Conservation (phyloP, 2,888 invertebrate species). For the Flabesymbios commensalis region DNA sequence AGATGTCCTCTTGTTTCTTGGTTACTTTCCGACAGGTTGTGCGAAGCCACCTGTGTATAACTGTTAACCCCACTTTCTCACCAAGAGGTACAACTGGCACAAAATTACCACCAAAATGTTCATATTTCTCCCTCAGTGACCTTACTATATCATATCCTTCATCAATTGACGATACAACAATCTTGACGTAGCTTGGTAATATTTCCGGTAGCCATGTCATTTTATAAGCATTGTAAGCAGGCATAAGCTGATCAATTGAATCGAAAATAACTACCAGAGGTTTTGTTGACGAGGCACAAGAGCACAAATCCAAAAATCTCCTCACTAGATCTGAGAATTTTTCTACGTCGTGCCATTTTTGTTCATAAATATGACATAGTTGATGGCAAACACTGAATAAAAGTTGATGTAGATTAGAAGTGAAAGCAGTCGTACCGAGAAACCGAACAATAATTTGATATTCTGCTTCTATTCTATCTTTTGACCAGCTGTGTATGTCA, state of each 20-base stretch:
- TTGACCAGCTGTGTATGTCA: too few relatives aligned
- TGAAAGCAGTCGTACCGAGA: conserved; percentile 9
- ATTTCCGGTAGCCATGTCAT: conserved; percentile 30
- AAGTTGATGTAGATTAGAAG: conserved; percentile 11
- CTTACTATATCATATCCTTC: conserved; percentile 36
- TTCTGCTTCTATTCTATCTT: too few relatives aligned
- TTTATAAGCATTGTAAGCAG: conserved; percentile 27
- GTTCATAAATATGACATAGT: not conserved
- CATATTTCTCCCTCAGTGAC: conserved; percentile 28
- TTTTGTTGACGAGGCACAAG: conserved; percentile 18
- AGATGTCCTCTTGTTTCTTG: conserved; percentile 22
- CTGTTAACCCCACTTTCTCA: conserved; percentile 8
- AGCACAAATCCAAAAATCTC: not conserved
- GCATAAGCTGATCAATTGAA: conserved; percentile 37
- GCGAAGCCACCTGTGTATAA: conserved; percentile 18
- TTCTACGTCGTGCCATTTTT: conserved; percentile 2
- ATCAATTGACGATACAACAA: conserved; percentile 38
- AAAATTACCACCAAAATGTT: conserved; percentile 16
- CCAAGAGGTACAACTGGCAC: conserved; percentile 26
- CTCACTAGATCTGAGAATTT: conserved; percentile 3
- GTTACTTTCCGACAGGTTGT: conserved; percentile 6
- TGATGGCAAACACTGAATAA: conserved; percentile 5
- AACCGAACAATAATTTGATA: conserved; percentile 6
- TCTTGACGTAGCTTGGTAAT: conserved; percentile 35
- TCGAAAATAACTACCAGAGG: conserved; percentile 37